Evolutionary conservation across 2,888 invertebrate species (phyloP), one percentile per base, ranked within the genome.

Genomic region (Drosophila cracens): DNA sequence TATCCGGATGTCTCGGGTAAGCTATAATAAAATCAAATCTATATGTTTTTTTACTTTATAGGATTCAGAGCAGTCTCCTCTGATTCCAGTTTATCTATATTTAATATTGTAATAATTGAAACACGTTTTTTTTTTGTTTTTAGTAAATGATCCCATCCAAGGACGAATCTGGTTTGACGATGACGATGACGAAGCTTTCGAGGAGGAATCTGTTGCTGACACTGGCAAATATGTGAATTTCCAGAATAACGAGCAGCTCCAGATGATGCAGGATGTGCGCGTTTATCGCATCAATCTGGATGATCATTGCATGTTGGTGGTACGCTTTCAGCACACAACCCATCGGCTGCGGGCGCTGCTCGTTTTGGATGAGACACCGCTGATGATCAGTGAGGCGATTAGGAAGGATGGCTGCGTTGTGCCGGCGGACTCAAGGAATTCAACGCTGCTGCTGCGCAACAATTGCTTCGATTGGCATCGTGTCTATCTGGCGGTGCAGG

Each of bases 401-500:
- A 13, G 5, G 6, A 4, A 36, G 0, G 51, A 72, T 4, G 7
- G 13, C 0, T 89, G 82, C 46, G 18, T 16, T 11, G 70, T 84
- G 4, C 72, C 72, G 1, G 60, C 63, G 0, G 0, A 18, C 0
- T 31, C 67, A 0, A 40, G 0, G 1, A 67, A 76, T 5, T 51
- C 56, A 7, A 69, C 64, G 2, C 1, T 90, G 21, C 8, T 85
- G n/a, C 0, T 85, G 18, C 71, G 83, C 0, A 85, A 90, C 51
- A 86, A 74, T 2, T 90, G 85, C 25, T 0, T 0, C 0, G 0
- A 0, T 0, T 1, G 11, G 5, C 5, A 29, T 1, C 64, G 83
- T 0, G 76, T 56, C 4, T 90, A 86, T 33, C 38, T 85, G 34
- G 75, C 72, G 0, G 0, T 90, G 0, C 73, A 69, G 36, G n/a